phyloP scores from a whole-genome alignment of 1,140 invertebrate genomes.

The Drosophila nigrodunni region DNA sequence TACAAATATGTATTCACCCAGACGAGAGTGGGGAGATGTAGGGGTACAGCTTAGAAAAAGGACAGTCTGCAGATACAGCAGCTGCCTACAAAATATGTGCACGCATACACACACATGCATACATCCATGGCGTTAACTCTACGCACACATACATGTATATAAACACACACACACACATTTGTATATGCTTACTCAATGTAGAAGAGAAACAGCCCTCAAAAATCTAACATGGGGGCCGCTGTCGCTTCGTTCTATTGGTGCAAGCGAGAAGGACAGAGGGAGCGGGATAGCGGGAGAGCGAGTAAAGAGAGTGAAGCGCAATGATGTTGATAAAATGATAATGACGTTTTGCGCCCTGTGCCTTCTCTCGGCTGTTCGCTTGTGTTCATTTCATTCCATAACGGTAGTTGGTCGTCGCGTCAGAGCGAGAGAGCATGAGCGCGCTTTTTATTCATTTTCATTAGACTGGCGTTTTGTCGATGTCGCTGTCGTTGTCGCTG shows the following conservation, averaged over 20 bases:
- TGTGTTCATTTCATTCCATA: conserved; percentile 35
- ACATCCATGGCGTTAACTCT: conserved; percentile 60
- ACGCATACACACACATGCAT: neutral
- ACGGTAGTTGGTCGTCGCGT: conserved; percentile 58
- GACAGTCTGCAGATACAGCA: conserved; percentile 68
- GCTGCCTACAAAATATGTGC: conserved; percentile 34
- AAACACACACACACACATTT: conserved; percentile 4
- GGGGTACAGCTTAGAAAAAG: conserved; percentile 76
- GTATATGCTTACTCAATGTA: neutral
- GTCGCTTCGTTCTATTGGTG: conserved; percentile 39
- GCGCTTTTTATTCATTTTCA: conserved; percentile 50
- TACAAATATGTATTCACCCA: conserved; percentile 76
- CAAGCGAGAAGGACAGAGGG: conserved; percentile 42
- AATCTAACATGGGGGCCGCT: conserved; percentile 1
- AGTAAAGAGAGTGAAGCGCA: conserved; percentile 24
- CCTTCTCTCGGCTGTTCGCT: conserved; percentile 14
- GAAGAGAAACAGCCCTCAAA: conserved; percentile 39
- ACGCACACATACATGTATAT: conserved; percentile 36
- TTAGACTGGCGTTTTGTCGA: conserved; percentile 51
- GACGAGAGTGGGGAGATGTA: conserved; percentile 38
- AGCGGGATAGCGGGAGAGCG: conserved; percentile 8
- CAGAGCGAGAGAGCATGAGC: conserved; percentile 72
- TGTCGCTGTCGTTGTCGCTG: conserved; percentile 57
- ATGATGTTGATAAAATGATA: conserved; percentile 60
- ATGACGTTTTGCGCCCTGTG: conserved; percentile 54